These are phyloP conservation scores for Tetragnatha versicolor DNA, from an alignment of 1,140 invertebrate species.

Conservation along the genomic window DNA sequence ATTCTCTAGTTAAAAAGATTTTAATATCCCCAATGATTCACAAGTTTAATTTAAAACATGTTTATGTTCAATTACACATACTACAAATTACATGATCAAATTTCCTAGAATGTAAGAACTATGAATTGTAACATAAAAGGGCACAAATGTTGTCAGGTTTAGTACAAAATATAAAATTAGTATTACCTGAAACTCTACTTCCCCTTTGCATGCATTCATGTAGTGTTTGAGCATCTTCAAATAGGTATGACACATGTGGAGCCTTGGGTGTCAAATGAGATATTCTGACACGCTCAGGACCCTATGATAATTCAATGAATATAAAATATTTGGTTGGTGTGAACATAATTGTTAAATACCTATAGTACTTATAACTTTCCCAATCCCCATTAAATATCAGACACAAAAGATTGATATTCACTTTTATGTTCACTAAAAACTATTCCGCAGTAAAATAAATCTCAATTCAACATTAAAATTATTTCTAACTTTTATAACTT, in stretches of 20 bases:
- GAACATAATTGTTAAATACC: background rate
- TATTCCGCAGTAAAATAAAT: background rate
- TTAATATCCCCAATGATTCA: too few relatives aligned
- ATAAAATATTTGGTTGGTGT: constrained; percentile 14
- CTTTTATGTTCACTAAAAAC: background rate
- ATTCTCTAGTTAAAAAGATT: too few relatives aligned
- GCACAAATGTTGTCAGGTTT: too few relatives aligned
- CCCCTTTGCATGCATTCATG: constrained; percentile 65
- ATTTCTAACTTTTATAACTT: background rate
- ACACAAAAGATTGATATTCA: background rate
- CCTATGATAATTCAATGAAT: constrained; percentile 73
- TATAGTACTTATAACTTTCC: background rate
- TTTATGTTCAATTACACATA: background rate
- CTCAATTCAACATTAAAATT: background rate
- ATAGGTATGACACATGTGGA: constrained; percentile 65
- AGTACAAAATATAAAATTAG: too few relatives aligned
- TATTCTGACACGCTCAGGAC: constrained; percentile 85
- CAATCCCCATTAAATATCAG: background rate
- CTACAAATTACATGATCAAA: too few relatives aligned
- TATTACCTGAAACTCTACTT: constrained; percentile 61
- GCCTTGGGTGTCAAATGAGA: constrained; percentile 93
- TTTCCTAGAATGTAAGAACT: too few relatives aligned
- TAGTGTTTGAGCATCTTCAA: constrained; percentile 65
- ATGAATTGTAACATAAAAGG: too few relatives aligned
- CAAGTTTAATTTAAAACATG: too few relatives aligned